These are phyloP conservation scores for Diadophis punctatus DNA, from an alignment of 2,113 vertebrate genomes.

Conservation along the genomic window DNA sequence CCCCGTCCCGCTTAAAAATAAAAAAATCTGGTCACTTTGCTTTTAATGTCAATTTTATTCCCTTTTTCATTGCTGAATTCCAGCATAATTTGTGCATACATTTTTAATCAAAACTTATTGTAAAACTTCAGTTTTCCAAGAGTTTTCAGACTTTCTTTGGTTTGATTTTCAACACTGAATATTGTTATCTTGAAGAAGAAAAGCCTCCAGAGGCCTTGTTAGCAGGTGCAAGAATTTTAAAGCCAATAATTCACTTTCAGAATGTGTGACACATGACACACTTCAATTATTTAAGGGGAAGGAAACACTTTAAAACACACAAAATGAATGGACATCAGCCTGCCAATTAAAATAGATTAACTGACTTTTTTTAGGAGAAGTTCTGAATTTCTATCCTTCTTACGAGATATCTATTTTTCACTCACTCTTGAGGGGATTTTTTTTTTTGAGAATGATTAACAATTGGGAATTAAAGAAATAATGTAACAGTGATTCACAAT, in stretches of 20 bases:
- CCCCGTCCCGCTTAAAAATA: too few relatives aligned
- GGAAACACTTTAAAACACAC: neutral
- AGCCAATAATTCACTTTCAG: conserved; percentile 12
- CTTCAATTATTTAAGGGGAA: conserved; percentile 22
- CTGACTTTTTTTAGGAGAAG: neutral
- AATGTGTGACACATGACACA: neutral
- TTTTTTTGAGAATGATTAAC: neutral
- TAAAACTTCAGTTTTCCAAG: neutral
- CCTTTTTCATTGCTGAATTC: neutral
- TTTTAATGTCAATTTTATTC: neutral
- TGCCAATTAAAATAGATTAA: neutral
- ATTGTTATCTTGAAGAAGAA: neutral
- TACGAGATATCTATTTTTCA: neutral
- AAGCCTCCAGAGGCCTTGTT: neutral
- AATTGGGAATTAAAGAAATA: neutral
- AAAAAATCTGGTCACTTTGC: too few relatives aligned
- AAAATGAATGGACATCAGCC: neutral
- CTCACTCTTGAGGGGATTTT: neutral
- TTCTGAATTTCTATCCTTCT: neutral
- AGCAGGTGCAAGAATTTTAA: conserved; percentile 2
- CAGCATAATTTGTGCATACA: neutral
- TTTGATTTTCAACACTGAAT: neutral
- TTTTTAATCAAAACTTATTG: neutral
- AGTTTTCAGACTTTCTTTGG: neutral
- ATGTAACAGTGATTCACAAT: neutral